phyloP scores from a whole-genome alignment of 1,140 invertebrate species.

The Hypothenemus hampei region DNA sequence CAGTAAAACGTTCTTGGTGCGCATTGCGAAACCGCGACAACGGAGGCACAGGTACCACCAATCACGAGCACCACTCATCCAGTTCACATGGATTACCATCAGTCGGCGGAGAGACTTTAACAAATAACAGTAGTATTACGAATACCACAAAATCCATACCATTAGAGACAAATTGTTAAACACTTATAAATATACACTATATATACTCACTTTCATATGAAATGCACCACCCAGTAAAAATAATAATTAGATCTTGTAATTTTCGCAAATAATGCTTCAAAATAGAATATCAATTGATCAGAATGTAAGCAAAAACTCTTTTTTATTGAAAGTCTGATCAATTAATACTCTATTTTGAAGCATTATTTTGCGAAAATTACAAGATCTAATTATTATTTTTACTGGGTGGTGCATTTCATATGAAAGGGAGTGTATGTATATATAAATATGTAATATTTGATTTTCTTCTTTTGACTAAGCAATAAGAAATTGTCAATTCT shows the following conservation, averaged over 20 bases:
- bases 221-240: no score
- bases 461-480: no score
- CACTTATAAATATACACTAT: constrained; percentile 12
- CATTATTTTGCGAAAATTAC: no score
- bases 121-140: constrained; percentile 56
- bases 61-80: constrained; percentile 52
- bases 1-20: constrained; percentile 61
- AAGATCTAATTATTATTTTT: no score
- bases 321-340: not conserved
- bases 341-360: not conserved
- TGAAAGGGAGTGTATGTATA: no score
- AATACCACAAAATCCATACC: constrained; percentile 49
- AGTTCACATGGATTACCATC: constrained; percentile 73
- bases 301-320: not conserved
- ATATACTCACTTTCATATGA: no score
- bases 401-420: no score
- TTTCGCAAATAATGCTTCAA: not conserved
- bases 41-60: constrained; percentile 50
- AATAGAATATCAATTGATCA: not conserved
- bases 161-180: constrained; percentile 54
- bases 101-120: constrained; percentile 65
- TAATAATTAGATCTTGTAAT: not conserved
- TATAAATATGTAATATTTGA: no score
- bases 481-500: no score
- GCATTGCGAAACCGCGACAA: constrained; percentile 52